Base-by-base conservation (phyloP, 2,797 vertebrate genomes). In the Remorina albescens region DNA sequence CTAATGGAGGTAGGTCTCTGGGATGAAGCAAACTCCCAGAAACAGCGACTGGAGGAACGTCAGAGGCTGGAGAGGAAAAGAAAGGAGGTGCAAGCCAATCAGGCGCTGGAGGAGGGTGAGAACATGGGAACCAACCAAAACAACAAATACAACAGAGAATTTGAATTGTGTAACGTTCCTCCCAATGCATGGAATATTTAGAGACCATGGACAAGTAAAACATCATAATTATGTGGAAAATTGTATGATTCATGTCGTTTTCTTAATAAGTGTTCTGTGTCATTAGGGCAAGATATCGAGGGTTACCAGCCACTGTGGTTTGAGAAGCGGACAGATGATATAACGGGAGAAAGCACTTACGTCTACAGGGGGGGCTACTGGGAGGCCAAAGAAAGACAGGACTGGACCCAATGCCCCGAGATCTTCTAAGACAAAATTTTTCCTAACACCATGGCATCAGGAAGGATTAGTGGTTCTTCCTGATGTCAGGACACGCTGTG, bases 301-400 rank as follows among this genome's bases (percentile, higher is more conserved):
- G 88, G 83, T 7, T 95, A 97, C 85, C 88, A 87, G 83, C 96
- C 98, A 0, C 87, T 96, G 88, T 99, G 97, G 97, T 99, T 99
- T 59, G 96, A 98, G 88, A 96, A 94, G 92, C 96, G 93, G 92
- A 92, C 91, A 50, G 96, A 98, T 16, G 89, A 96, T 0, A 44
- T 91, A 44, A 97, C 96, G 0, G 95, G 96, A 55, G 96, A 98
- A 83, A 94, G 86, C 25, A 93, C 91, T 78, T 98, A 94, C 5
- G 13, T 95, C 81, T 99, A 99, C 90, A 96, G 94, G 83, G 97
- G 97, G 0, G 97, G 97, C 65, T 99, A 99, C 94, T 99, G 97
- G 97, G 98, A 99, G 74, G 93, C 95, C 88, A 99, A 99, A 91
- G 97, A 98, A 16, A 94, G 85, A 82, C 96, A 97, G 85, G 96